Conservation (phyloP, 2,113 vertebrate genomes). For the Corythornis madagascariensis region DNA sequence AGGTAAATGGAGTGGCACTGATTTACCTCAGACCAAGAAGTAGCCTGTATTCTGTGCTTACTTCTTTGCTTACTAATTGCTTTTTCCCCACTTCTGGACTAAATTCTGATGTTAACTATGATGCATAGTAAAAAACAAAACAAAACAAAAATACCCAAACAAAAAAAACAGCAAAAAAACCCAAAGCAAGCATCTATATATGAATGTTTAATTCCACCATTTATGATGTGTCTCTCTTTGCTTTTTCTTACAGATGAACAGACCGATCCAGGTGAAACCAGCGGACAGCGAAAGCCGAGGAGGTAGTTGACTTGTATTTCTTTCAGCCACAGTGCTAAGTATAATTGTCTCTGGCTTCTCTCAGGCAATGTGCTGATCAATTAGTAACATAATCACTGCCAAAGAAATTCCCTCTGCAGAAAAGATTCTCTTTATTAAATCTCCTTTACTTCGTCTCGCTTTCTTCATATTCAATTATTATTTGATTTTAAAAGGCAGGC, state of each 20-base stretch:
- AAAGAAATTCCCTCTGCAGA: slow-evolving; percentile 69
- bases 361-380: slow-evolving; percentile 70
- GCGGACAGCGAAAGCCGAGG: slow-evolving; percentile 99
- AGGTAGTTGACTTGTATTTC: slow-evolving; percentile 91
- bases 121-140: neutral
- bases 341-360: slow-evolving; percentile 70
- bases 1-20: neutral
- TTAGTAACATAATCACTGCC: slow-evolving; percentile 74
- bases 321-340: slow-evolving; percentile 69
- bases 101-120: neutral
- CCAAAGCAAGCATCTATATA: neutral
- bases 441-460: slow-evolving; percentile 64
- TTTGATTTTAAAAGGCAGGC: slow-evolving; percentile 76
- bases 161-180: too few relatives aligned
- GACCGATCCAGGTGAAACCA: slow-evolving; percentile 99
- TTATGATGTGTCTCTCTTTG: slow-evolving; percentile 34
- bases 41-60: neutral
- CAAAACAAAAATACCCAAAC: too few relatives aligned
- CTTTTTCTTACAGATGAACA: slow-evolving; percentile 92
- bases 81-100: fast-evolving
- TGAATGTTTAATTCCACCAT: neutral
- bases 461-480: slow-evolving; percentile 77
- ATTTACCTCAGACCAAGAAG: neutral
- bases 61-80: neutral
- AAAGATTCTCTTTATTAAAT: slow-evolving; percentile 75